Evolutionary conservation across 2,113 vertebrate genomes (phyloP), one percentile per base, ranked within the genome.

Genomic region (Stegostoma tigrinum): DNA sequence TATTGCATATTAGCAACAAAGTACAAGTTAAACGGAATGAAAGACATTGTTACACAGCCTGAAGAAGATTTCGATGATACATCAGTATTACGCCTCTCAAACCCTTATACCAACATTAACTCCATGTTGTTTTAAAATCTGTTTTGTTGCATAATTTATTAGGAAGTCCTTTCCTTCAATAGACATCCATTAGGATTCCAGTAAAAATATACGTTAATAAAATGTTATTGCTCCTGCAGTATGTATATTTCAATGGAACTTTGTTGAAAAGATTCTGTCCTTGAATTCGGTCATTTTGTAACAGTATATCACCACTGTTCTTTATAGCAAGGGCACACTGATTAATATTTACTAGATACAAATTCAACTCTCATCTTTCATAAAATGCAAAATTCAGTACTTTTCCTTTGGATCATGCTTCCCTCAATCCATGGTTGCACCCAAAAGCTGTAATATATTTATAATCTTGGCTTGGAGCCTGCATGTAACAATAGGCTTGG

Each of bases 391-490:
- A 66, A 21, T 93, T 72, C 67, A 72, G 27, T 95, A 70, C 68
- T 45, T 95, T 67, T 24, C 19, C n/a, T 94, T 70, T 27, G 93
- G 45, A 94, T 27, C 67, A 72, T 23, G 30, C 5, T 61, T 90
- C 12, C 52, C 87, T 90, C 48, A 90, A 90, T 12, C 42, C 42
- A 48, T 30, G 27, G 94, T 72, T 72, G 45, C 94, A 95, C 42
- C 68, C 24, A 52, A 48, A 48, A 72, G 94, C 68, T 72, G 68
- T 48, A 72, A 95, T 95, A 70, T 72, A 72, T 72, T 95, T 95
- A 72, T 75, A 95, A 95, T 95, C 38, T 95, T 95, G 94, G 94
- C 94, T 95, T 48, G 45, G 45, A 45, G 38, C 94, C 94, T 75
- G 66, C 38, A 48, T 72, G 94, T 30, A 95, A 95, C 67, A 95